phyloP scores from a whole-genome alignment of 2,113 vertebrate genomes.

The Brachyhypopomus occidentalis region DNA sequence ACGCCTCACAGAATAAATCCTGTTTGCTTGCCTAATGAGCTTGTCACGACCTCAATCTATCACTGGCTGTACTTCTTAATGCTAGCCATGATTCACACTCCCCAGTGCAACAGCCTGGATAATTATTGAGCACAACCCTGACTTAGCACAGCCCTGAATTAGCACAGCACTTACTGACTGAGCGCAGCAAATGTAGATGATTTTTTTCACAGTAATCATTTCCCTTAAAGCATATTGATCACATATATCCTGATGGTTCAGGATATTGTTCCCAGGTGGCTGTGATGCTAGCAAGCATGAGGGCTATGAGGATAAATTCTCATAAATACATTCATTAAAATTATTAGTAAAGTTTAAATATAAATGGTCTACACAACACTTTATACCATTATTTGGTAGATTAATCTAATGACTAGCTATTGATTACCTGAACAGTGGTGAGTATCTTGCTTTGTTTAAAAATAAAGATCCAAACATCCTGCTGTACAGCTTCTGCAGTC shows the following conservation, averaged over 20 bases:
- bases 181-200: background rate
- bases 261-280: background rate
- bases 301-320: background rate
- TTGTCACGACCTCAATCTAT: slow-evolving; percentile 91
- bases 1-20: slow-evolving; percentile 82
- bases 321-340: background rate
- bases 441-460: background rate
- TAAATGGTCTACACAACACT: no score
- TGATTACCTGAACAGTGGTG: background rate
- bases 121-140: slow-evolving; percentile 17
- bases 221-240: slow-evolving; percentile 46
- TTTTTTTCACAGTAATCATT: slow-evolving; percentile 41
- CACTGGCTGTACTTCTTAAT: slow-evolving; percentile 84
- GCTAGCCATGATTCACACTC: slow-evolving; percentile 81
- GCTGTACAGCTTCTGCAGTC: background rate
- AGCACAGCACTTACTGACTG: background rate
- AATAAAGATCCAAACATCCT: slow-evolving; percentile 40
- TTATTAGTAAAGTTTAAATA: no score
- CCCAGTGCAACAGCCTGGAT: slow-evolving; percentile 76
- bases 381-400: background rate
- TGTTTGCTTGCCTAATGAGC: slow-evolving; percentile 89
- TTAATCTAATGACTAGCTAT: background rate
- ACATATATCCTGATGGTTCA: background rate
- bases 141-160: background rate
- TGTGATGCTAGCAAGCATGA: no score